These are phyloP conservation scores for Drosophila meridiana DNA, from an alignment of 2,888 invertebrate genomes.

Conservation along the genomic window DNA sequence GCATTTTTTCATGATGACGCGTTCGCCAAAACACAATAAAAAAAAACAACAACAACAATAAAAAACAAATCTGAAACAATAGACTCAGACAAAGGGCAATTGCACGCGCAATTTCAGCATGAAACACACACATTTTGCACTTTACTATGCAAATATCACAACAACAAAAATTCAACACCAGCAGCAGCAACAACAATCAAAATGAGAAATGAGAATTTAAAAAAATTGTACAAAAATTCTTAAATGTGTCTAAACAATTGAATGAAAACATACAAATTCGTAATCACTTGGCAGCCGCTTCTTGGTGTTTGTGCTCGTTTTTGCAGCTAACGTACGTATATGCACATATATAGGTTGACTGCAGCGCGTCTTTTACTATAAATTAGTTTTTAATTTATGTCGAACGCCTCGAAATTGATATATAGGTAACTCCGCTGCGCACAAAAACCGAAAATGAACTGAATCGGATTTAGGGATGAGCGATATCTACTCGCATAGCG, in stretches of 20 bases:
- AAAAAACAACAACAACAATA: not conserved
- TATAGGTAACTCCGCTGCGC: conserved; percentile 45
- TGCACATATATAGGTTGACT: conserved; percentile 34
- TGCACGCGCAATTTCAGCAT: conserved; percentile 26
- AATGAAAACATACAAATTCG: conserved; percentile 58
- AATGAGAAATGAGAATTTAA: conserved; percentile 14
- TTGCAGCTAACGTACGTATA: conserved; percentile 29
- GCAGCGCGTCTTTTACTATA: conserved; percentile 45
- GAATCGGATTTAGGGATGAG: conserved; percentile 40
- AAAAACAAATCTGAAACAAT: conserved; percentile 18
- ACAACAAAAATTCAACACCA: conserved; percentile 19
- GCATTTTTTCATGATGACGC: conserved; percentile 56
- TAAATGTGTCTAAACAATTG: conserved; percentile 30
- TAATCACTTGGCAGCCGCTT: conserved; percentile 59
- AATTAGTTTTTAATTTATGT: conserved; percentile 42
- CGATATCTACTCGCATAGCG: conserved; percentile 23
- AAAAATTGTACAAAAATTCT: conserved; percentile 25
- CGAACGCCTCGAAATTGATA: conserved; percentile 38
- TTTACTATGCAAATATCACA: conserved; percentile 20
- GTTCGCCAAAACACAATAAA: conserved; percentile 40
- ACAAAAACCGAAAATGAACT: conserved; percentile 61
- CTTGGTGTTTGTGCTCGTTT: conserved; percentile 22
- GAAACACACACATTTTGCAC: conserved; percentile 32
- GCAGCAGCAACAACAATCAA: conserved; percentile 25
- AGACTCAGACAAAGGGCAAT: conserved; percentile 19